phyloP scores from a whole-genome alignment of 2,113 vertebrate species.

The Cololabis saira region DNA sequence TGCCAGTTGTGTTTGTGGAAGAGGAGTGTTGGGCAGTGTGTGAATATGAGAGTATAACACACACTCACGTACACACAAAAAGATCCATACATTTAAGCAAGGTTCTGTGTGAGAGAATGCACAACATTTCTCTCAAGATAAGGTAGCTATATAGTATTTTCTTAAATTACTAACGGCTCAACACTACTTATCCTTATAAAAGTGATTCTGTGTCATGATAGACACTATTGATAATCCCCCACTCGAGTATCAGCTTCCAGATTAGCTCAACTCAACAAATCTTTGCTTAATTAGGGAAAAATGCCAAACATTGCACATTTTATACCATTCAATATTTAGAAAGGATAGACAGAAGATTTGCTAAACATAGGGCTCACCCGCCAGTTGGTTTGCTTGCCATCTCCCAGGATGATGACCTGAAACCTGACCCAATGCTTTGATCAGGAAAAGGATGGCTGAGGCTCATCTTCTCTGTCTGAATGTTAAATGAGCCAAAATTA shows the following conservation, averaged over 20 bases:
- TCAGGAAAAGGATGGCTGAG: neutral
- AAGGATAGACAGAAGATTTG: neutral
- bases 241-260: no score
- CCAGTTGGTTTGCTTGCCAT: neutral
- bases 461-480: neutral
- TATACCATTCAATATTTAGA: no score
- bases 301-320: no score
- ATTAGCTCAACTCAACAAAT: no score
- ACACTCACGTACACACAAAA: neutral
- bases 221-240: no score
- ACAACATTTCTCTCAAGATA: no score
- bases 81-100: neutral
- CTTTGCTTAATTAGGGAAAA: no score
- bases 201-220: no score
- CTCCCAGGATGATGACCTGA: neutral
- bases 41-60: slow-evolving; percentile 1
- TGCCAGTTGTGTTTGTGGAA: slow-evolving; percentile 34
- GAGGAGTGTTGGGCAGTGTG: slow-evolving; percentile 7
- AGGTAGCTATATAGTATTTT: no score
- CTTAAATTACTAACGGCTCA: slow-evolving; percentile 1
- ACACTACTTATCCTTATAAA: neutral
- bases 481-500: neutral
- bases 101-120: slow-evolving; percentile 21
- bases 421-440: neutral
- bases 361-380: neutral